phyloP scores from a whole-genome alignment of 1,140 invertebrate genomes.

The Frieseomelitta varia region DNA sequence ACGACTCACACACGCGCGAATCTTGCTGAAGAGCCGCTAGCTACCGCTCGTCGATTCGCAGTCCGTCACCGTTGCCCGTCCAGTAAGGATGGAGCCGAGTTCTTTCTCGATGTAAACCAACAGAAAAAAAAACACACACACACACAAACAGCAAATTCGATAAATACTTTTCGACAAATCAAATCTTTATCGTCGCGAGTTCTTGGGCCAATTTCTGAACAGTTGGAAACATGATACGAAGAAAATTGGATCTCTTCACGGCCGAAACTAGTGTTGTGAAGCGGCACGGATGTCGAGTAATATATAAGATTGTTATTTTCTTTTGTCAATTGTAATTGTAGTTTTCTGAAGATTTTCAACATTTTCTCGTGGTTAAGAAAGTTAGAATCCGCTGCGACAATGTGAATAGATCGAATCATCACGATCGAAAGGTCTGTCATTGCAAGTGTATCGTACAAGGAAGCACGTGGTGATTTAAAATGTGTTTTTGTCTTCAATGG shows the following conservation, averaged over 20 bases:
- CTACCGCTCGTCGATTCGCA: slow-evolving; percentile 76
- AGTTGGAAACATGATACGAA: background rate
- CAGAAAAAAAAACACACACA: no score
- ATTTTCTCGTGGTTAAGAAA: background rate
- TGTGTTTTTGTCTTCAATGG: background rate
- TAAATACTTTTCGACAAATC: no score
- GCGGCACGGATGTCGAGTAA: background rate
- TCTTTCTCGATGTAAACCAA: background rate
- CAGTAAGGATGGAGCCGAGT: slow-evolving; percentile 67
- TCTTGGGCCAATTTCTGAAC: background rate
- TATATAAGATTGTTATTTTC: background rate
- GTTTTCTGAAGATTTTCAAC: background rate
- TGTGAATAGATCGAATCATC: no score
- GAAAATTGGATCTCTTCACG: background rate
- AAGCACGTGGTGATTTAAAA: slow-evolving; percentile 64
- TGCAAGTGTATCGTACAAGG: slow-evolving; percentile 59
- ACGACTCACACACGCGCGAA: slow-evolving; percentile 55
- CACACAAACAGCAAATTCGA: background rate
- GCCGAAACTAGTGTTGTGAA: background rate
- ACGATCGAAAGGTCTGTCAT: background rate
- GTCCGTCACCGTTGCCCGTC: slow-evolving; percentile 74
- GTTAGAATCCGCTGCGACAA: background rate
- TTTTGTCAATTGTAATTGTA: background rate
- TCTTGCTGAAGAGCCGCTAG: slow-evolving; percentile 72
- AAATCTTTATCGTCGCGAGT: background rate